Evolutionary conservation across 1,140 invertebrate species (phyloP), one percentile per base, ranked within the genome.

Genomic region (Elymnias hypermnestra): DNA sequence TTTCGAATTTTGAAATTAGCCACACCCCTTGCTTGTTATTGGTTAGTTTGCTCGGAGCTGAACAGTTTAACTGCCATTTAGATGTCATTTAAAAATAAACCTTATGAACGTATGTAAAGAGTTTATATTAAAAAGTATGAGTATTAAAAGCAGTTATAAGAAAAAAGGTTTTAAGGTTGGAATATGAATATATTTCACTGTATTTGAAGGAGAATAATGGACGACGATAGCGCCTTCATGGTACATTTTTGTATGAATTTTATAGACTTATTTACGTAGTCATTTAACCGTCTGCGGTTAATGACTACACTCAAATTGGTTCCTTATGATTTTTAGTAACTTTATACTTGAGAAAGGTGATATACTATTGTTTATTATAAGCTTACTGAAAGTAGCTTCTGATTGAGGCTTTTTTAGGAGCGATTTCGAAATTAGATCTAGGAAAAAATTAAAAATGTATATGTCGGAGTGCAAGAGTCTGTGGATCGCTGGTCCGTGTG

Each of bases 1-100:
- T 58, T 73, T 72, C 64, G 54, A 63, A 77, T 70, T 79, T 79
- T 64, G 63, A 73, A 75, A 70, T 75, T 73, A 72, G 66, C 72
- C 67, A 69, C 76, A 58, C 76, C 76, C 76, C 61, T 56, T 21
- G 49, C 48, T 67, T 71, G 67, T 75, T 72, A 78, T 78, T 78
- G 74, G 74, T 53, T 57, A 55, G 25, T 54, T 26, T 6, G 5
- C 35, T 15, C 44, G 12, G 7, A 19, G 7, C 39, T 4, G 15
- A 53, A 47, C 2, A 39, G 23, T 25, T 13, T 46, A 53, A 44
- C 22, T 23, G 25, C 17, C 26, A 10, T 10, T 1, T 0, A 19
- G 5, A 7, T 3, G 3, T 1, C 21, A 18, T 1, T 26, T 2
- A 3, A 67, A 38, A 67, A 36, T 59, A 0, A 37, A 29, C 22